A percentile compares a stretch with the other conserved stretches of the same genome.
These are phyloP conservation scores for Drosophila histrio DNA, from an alignment of 2,888 invertebrate genomes.

Conservation along the genomic window DNA sequence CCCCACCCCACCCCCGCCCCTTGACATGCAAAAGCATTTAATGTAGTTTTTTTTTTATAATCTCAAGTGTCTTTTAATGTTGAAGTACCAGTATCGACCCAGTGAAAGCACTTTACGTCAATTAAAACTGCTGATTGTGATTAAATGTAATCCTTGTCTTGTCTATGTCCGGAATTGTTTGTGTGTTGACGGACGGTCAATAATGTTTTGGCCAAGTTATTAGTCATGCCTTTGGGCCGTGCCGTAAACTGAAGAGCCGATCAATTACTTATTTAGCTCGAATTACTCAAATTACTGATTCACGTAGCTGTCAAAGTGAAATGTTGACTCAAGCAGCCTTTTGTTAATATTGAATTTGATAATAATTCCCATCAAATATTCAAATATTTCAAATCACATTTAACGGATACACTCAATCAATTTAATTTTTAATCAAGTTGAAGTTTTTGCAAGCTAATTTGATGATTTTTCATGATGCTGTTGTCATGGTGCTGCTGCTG, in stretches of 20 bases:
- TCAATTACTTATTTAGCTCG: conserved; percentile 33
- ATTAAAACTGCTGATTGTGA: conserved; percentile 48
- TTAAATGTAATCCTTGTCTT: conserved; percentile 40
- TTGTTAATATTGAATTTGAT: conserved; percentile 30
- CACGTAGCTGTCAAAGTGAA: conserved; percentile 23
- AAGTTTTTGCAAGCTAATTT: conserved; percentile 6
- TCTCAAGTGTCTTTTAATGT: conserved; percentile 59
- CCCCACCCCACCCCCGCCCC: neutral
- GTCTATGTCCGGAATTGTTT: conserved; percentile 5
- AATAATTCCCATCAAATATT: conserved; percentile 17
- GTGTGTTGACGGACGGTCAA: conserved; percentile 33
- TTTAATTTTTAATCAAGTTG: neutral
- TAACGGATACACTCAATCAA: neutral
- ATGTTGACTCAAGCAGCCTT: conserved; percentile 18
- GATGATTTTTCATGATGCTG: neutral
- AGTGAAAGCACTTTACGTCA: conserved; percentile 20
- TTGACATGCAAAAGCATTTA: conserved; percentile 42
- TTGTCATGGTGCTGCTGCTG: too few relatives aligned
- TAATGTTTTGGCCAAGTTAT: conserved; percentile 18
- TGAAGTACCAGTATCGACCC: conserved; percentile 10
- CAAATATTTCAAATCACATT: conserved; percentile 9
- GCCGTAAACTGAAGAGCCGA: conserved; percentile 1
- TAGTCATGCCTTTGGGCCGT: conserved; percentile 28
- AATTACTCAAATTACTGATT: conserved; percentile 40
- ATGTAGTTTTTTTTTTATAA: conserved; percentile 64